phyloP scores from a whole-genome alignment of 2,797 vertebrate species.

The Scomberomorus guttatus region DNA sequence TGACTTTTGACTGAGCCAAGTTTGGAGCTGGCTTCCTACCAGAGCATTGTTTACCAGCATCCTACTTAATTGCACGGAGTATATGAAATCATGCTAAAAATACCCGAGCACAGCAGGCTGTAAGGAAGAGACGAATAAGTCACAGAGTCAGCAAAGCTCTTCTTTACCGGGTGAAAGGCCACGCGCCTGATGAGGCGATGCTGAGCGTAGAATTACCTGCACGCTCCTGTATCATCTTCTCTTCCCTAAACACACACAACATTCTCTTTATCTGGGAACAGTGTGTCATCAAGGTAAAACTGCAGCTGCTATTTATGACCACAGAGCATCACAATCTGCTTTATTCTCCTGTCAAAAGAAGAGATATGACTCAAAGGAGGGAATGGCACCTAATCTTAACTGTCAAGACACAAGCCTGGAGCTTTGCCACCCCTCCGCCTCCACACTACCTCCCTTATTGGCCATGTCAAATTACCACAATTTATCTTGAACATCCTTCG shows the following conservation, averaged over 20 bases:
- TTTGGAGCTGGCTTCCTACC: conserved; percentile 64
- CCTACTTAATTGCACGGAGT: conserved; percentile 54
- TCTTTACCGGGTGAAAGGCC: conserved; percentile 43
- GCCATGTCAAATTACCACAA: neutral
- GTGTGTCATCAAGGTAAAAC: conserved; percentile 27
- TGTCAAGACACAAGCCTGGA: neutral
- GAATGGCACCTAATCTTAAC: neutral
- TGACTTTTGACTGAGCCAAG: conserved; percentile 71
- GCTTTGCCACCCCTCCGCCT: neutral
- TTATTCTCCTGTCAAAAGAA: conserved; percentile 29
- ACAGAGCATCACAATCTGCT: conserved; percentile 6
- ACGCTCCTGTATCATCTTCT: conserved; percentile 23
- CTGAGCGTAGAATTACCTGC: conserved; percentile 30
- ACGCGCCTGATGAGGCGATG: conserved; percentile 13
- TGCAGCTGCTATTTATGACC: conserved; percentile 26
- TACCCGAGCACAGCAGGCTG: conserved; percentile 42
- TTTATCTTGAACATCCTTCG: conserved; percentile 1
- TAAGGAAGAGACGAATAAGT: conserved; percentile 16
- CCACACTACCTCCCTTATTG: neutral
- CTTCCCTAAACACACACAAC: neutral
- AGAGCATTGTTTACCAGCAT: conserved; percentile 80
- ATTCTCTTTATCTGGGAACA: neutral
- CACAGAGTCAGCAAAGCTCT: conserved; percentile 18
- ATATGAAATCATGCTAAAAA: conserved; percentile 70
- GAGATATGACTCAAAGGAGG: conserved; percentile 2